These are phyloP conservation scores for Leptarthrus brevirostris DNA, from an alignment of 2,888 invertebrate species.

Conservation along the genomic window DNA sequence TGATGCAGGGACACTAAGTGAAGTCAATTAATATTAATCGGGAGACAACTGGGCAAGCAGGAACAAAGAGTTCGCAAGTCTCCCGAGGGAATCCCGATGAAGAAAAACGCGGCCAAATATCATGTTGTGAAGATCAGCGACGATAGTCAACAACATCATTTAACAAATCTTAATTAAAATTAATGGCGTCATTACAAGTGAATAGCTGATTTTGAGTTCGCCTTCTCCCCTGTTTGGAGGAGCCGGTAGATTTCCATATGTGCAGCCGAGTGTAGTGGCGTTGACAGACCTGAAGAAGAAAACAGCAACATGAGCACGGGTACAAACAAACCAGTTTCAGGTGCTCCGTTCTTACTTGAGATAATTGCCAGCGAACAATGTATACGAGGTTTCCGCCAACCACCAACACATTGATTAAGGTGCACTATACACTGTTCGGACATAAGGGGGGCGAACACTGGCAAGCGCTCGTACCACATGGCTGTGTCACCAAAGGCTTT, in stretches of 20 bases:
- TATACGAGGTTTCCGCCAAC: background rate
- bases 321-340: conserved; percentile 30
- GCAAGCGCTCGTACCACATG: conserved; percentile 33
- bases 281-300: conserved; percentile 21
- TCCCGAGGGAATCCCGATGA: background rate
- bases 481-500: conserved; percentile 45
- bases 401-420: background rate
- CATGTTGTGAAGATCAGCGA: conserved; percentile 41
- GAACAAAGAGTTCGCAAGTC: conserved; percentile 32
- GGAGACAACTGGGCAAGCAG: conserved; percentile 31
- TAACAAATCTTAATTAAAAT: conserved; percentile 56
- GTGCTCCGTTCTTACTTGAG: conserved; percentile 15
- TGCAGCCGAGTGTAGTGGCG: background rate
- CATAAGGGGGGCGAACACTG: background rate
- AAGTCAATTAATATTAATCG: conserved; percentile 54
- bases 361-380: conserved; percentile 18
- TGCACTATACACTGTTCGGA: background rate
- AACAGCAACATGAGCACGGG: conserved; percentile 10
- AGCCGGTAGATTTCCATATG: conserved; percentile 22
- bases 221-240: background rate
- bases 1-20: conserved; percentile 51
- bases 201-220: conserved; percentile 38
- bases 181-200: conserved; percentile 54
- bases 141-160: conserved; percentile 52
- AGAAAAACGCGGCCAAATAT: conserved; percentile 46